phyloP scores from a whole-genome alignment of 2,113 vertebrate genomes.

The Pithys albifrons region DNA sequence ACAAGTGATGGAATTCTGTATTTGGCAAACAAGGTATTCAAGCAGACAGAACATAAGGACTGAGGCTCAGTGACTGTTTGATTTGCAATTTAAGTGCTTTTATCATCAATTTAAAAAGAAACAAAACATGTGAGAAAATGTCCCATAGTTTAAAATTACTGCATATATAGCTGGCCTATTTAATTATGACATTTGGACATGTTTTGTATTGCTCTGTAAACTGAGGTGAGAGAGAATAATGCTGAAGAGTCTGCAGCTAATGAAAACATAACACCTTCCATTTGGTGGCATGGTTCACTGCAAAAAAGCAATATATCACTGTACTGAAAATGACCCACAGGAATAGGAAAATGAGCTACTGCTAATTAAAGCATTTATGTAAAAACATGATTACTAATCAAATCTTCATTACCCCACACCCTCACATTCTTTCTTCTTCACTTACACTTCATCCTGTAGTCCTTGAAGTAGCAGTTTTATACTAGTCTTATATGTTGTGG shows the following conservation, averaged over 20 bases:
- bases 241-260: conserved; percentile 19
- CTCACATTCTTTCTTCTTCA: not conserved
- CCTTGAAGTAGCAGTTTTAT: not conserved
- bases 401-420: not conserved
- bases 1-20: not conserved
- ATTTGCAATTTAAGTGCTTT: not conserved
- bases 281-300: not conserved
- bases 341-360: conserved; percentile 1
- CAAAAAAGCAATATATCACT: conserved; percentile 37
- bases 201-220: not conserved
- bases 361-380: conserved; percentile 33
- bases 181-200: not conserved
- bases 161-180: not conserved
- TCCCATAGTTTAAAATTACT: not conserved
- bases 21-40: not conserved
- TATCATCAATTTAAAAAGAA: not conserved
- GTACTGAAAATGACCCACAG: not conserved
- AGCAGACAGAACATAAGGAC: not conserved
- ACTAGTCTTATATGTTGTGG: not conserved
- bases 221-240: not conserved
- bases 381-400: conserved; percentile 24
- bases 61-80: not conserved
- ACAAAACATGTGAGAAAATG: not conserved
- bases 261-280: conserved; percentile 54
- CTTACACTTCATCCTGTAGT: not conserved